Evolutionary conservation across 1,140 invertebrate genomes (phyloP).

Genomic region (Metaphire vulgaris): DNA sequence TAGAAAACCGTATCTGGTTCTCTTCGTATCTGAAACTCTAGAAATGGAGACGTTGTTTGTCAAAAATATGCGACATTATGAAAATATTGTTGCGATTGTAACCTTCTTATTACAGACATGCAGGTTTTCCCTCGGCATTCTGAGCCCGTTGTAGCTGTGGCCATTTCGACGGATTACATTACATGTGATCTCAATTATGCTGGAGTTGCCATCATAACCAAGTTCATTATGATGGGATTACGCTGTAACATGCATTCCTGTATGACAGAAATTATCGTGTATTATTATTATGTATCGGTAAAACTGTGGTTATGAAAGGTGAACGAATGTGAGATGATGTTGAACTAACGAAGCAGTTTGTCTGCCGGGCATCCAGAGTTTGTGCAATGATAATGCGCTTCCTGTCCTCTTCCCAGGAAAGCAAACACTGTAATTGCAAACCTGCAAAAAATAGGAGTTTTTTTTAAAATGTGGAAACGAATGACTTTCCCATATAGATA

Average conservation of each 20-base stretch:
- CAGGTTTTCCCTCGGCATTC: too few species aligned
- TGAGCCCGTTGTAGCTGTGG: too few species aligned
- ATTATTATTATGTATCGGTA: too few species aligned
- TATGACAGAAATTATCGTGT: too few species aligned
- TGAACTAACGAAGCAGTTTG: conserved; percentile 24
- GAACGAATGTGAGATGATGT: too few species aligned
- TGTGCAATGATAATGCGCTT: conserved; percentile 21
- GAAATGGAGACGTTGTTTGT: too few species aligned
- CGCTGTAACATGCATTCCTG: too few species aligned
- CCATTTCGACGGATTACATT: too few species aligned
- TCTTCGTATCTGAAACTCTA: conserved; percentile 26
- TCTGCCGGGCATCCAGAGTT: neutral
- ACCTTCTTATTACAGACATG: neutral
- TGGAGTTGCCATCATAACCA: too few species aligned
- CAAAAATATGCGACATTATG: neutral
- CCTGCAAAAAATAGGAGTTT: conserved; percentile 11
- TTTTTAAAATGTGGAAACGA: neutral
- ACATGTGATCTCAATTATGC: too few species aligned
- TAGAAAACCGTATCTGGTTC: conserved; percentile 17
- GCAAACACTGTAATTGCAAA: conserved; percentile 28
- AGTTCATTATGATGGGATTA: too few species aligned
- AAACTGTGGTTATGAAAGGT: too few species aligned
- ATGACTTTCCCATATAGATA: neutral
- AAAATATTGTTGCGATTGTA: neutral
- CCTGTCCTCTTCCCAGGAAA: conserved; percentile 23